Conservation (phyloP, 2,113 vertebrate genomes). For the Larimichthys polyactis region DNA sequence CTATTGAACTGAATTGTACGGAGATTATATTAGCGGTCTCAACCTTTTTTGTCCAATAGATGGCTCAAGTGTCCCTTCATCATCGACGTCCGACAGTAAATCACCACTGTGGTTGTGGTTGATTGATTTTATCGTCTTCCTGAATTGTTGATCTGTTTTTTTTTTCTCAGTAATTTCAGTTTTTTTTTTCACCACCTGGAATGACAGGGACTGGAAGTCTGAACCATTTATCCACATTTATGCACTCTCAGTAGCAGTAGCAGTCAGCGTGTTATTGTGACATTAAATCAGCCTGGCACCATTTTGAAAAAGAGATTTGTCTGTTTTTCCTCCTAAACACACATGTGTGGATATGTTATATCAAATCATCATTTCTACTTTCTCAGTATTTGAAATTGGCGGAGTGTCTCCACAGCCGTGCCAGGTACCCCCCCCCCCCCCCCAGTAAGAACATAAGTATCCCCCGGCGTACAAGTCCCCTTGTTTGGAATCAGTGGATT, state of each 20-base stretch:
- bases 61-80: not conserved
- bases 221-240: not conserved
- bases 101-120: not conserved
- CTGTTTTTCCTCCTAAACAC: not conserved
- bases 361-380: not conserved
- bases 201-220: not conserved
- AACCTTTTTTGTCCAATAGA: not conserved
- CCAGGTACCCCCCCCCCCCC: not conserved
- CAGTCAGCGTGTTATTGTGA: not conserved
- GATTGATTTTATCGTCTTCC: not conserved
- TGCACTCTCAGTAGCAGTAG: not conserved
- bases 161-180: not conserved
- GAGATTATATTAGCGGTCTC: not conserved
- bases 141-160: not conserved
- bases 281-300: not conserved
- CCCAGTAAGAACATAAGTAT: not conserved
- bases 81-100: not conserved
- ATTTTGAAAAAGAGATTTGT: not conserved
- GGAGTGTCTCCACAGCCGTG: not conserved
- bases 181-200: not conserved
- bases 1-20: too few relatives aligned
- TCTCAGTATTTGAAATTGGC: not conserved
- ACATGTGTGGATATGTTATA: not conserved
- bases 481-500: conserved; percentile 3
- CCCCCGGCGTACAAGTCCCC: not conserved